A percentile compares a stretch with the other conserved stretches of the same genome.
These are phyloP conservation scores for Zaprionus africanus DNA, from an alignment of 1,140 invertebrate species.

Conservation along the genomic window DNA sequence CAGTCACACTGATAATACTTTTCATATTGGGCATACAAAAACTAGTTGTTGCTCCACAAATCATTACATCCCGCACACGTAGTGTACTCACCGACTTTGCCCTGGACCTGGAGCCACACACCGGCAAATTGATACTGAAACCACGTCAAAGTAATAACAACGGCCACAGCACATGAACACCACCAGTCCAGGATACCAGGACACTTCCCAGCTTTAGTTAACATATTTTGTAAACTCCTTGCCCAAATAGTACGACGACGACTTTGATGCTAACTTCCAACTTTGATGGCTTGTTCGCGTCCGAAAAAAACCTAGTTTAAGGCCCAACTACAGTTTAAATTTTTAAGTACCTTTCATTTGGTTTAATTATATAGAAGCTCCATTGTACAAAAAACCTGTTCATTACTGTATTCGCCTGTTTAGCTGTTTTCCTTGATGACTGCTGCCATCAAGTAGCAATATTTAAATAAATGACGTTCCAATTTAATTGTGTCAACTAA, in stretches of 20 bases:
- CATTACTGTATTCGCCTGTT: constrained; percentile 34
- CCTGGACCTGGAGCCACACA: constrained; percentile 96
- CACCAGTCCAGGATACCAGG: background rate
- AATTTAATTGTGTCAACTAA: constrained; percentile 35
- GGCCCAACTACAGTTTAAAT: constrained; percentile 23
- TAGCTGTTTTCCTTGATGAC: constrained; percentile 34
- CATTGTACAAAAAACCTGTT: constrained; percentile 50
- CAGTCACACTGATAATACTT: constrained; percentile 92
- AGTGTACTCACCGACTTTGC: constrained; percentile 94
- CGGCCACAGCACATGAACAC: constrained; percentile 58
- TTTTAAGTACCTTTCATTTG: constrained; percentile 33
- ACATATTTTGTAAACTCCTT: constrained; percentile 18
- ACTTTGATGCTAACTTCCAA: constrained; percentile 29
- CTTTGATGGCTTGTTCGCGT: constrained; percentile 24
- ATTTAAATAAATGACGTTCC: constrained; percentile 49
- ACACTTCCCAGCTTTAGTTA: constrained; percentile 28
- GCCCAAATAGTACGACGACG: constrained; percentile 31
- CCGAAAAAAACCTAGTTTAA: constrained; percentile 56
- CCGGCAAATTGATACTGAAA: constrained; percentile 95
- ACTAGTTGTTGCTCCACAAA: constrained; percentile 97
- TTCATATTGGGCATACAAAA: constrained; percentile 97
- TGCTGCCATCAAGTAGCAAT: constrained; percentile 55
- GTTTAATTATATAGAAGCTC: constrained; percentile 68
- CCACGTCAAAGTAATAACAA: constrained; percentile 88
- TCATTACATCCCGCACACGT: constrained; percentile 95